Conservation (phyloP, 2,113 vertebrate species). For the Pollachius pollachius region DNA sequence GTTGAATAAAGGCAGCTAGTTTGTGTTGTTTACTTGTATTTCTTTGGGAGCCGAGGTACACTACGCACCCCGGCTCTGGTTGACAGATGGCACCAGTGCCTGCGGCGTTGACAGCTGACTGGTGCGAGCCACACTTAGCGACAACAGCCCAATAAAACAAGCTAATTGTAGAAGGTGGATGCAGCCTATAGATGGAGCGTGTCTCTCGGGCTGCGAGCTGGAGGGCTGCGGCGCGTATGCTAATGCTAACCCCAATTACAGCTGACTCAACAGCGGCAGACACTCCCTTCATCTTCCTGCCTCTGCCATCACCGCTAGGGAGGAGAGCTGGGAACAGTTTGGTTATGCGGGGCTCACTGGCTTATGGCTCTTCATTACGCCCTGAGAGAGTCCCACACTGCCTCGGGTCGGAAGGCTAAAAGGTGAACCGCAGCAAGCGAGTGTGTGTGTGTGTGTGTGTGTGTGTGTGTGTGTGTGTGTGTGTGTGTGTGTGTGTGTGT, state of each 20-base stretch:
- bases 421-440: no score
- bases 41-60: slow-evolving; percentile 46
- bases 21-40: slow-evolving; percentile 21
- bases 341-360: slow-evolving; percentile 17
- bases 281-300: slow-evolving; percentile 5
- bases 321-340: slow-evolving; percentile 33
- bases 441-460: background rate
- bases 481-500: slow-evolving; percentile 23
- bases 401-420: slow-evolving; percentile 15
- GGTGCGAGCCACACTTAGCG: slow-evolving; percentile 54
- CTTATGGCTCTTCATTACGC: slow-evolving; percentile 32
- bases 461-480: slow-evolving; percentile 16
- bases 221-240: slow-evolving; percentile 43
- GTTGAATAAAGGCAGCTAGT: background rate
- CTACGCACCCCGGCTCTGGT: slow-evolving; percentile 30
- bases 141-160: slow-evolving; percentile 44
- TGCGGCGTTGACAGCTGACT: slow-evolving; percentile 50
- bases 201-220: slow-evolving; percentile 27
- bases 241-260: slow-evolving; percentile 66
- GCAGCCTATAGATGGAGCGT: slow-evolving; percentile 24
- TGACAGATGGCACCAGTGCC: slow-evolving; percentile 62
- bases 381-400: slow-evolving; percentile 20
- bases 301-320: slow-evolving; percentile 1
- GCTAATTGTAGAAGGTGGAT: slow-evolving; percentile 53
- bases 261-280: slow-evolving; percentile 47